phyloP scores from a whole-genome alignment of 2,113 vertebrate genomes.

The Platysternon megacephalum region DNA sequence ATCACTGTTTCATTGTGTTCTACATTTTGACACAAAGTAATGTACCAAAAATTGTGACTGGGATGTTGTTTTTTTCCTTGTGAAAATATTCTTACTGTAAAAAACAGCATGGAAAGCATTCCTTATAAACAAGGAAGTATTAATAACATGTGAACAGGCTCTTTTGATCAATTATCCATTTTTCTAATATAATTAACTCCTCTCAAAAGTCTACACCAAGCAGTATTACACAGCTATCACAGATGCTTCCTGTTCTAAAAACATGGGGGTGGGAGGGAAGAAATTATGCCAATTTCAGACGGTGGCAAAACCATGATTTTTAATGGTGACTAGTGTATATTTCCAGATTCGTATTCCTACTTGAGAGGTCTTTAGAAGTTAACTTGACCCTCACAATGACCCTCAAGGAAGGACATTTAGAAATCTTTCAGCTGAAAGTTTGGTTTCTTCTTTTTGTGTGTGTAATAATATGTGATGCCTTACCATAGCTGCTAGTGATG shows the following conservation, averaged over 20 bases:
- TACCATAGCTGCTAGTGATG: background rate
- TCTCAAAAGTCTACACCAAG: background rate
- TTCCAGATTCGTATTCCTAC: background rate
- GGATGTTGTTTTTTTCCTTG: too few species aligned
- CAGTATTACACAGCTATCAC: background rate
- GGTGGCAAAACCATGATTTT: background rate
- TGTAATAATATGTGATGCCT: background rate
- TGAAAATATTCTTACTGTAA: too few species aligned
- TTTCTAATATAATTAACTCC: background rate
- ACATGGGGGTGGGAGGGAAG: background rate
- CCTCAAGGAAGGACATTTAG: background rate
- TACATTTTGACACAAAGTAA: too few species aligned
- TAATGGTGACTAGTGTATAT: background rate
- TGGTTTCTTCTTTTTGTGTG: accelerated
- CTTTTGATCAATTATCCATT: background rate
- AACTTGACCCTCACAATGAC: background rate
- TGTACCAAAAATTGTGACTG: too few species aligned
- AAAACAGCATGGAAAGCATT: too few species aligned
- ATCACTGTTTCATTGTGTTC: background rate
- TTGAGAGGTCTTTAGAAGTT: background rate
- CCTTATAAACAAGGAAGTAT: too few species aligned
- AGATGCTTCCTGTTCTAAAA: background rate
- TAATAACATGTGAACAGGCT: background rate
- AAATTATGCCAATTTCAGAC: background rate
- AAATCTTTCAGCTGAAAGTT: background rate